Percentiles rank a stretch among this genome's conserved stretches.
These are phyloP conservation scores for Drosophila acutilabella DNA, from an alignment of 2,888 invertebrate genomes.

Conservation along the genomic window DNA sequence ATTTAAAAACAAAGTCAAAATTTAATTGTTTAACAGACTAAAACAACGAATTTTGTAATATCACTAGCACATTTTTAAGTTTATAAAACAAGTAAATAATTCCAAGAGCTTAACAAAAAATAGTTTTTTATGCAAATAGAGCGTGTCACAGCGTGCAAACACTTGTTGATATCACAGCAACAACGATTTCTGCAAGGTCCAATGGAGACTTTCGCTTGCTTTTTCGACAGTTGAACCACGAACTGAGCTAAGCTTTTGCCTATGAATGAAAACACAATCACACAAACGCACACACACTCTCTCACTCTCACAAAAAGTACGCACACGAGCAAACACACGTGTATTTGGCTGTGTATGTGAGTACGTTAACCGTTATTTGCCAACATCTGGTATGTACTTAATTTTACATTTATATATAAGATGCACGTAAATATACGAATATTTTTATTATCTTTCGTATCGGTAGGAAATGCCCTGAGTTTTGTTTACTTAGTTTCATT, in stretches of 20 bases:
- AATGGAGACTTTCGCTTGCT: conserved; percentile 48
- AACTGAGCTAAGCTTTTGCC: conserved; percentile 37
- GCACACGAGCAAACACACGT: conserved; percentile 1
- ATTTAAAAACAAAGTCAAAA: no score
- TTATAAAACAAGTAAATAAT: background rate
- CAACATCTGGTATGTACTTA: conserved; percentile 31
- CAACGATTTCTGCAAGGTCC: conserved; percentile 13
- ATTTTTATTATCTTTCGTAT: conserved; percentile 52
- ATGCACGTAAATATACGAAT: conserved; percentile 30
- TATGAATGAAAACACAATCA: conserved; percentile 35
- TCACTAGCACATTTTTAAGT: conserved; percentile 6
- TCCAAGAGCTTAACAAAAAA: background rate
- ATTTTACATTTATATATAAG: conserved; percentile 23
- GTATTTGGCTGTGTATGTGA: background rate
- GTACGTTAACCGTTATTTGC: conserved; percentile 38
- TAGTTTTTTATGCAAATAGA: conserved; percentile 2
- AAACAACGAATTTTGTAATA: conserved; percentile 3
- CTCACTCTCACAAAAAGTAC: background rate
- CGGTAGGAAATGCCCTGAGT: conserved; percentile 23
- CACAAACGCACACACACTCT: conserved; percentile 9
- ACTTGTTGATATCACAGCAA: conserved; percentile 40
- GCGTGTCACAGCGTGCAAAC: conserved; percentile 44
- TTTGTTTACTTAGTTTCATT: conserved; percentile 50
- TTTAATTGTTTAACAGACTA: background rate
- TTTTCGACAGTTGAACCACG: conserved; percentile 26